Percentiles rank a stretch among this genome's conserved stretches.
Evolutionary conservation across 2,797 vertebrate genomes (phyloP).

Genomic region (Chaetophractus vellerosus): DNA sequence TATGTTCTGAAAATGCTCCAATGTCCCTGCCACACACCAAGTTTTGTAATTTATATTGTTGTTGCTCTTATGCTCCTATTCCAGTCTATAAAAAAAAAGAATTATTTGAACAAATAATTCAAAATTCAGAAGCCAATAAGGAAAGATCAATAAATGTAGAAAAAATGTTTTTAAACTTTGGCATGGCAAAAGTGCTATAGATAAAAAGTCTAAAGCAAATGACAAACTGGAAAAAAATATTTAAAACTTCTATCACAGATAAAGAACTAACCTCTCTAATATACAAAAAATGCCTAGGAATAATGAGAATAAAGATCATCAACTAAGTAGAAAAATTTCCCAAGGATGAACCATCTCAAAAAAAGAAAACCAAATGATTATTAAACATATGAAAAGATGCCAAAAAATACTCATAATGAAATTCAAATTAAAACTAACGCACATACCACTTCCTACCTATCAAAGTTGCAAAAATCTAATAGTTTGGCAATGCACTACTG

Average conservation of each 20-base stretch:
- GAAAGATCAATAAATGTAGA: background rate
- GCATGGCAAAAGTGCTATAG: background rate
- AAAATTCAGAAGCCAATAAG: conserved; percentile 54
- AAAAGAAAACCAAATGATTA: conserved; percentile 53
- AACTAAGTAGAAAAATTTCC: conserved; percentile 29
- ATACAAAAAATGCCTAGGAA: conserved; percentile 20
- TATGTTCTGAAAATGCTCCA: background rate
- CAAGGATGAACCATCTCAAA: conserved; percentile 33
- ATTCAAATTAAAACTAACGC: conserved; percentile 42
- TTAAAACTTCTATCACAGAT: background rate
- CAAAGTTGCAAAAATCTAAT: background rate
- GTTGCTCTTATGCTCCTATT: background rate
- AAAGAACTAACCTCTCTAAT: conserved; percentile 1
- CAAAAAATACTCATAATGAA: background rate
- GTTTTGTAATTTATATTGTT: background rate
- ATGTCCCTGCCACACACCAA: background rate
- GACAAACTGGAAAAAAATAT: conserved; percentile 33
- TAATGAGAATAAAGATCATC: background rate
- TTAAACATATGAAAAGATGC: conserved; percentile 35
- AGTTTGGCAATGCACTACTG: background rate
- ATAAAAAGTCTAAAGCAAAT: conserved; percentile 60
- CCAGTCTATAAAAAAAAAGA: background rate
- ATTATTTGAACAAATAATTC: conserved; percentile 45
- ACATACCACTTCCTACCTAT: conserved; percentile 9
- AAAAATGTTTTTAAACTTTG: background rate